Conservation (phyloP, 2,888 invertebrate genomes). For the Cactoblastis cactorum region DNA sequence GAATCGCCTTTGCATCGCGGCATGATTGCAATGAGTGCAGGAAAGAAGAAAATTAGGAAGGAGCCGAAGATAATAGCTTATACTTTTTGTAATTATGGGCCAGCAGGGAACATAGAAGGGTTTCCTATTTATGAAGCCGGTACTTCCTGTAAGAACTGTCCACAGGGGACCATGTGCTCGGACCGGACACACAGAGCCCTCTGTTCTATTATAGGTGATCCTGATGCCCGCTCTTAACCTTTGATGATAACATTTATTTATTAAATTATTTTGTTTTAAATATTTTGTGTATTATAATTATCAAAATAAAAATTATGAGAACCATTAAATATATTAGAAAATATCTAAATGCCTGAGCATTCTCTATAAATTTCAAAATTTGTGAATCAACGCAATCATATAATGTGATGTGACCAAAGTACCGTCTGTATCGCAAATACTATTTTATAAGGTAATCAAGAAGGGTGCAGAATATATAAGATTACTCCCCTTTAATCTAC, state of each 20-base stretch:
- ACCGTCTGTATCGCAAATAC: no score
- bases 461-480: no score
- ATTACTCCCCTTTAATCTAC: no score
- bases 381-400: no score
- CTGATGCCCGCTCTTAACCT: conserved; percentile 31
- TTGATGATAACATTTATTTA: not conserved
- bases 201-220: conserved; percentile 56
- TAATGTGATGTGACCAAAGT: no score
- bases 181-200: conserved; percentile 63
- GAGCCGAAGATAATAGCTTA: conserved; percentile 60
- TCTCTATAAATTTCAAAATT: no score
- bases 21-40: conserved; percentile 23
- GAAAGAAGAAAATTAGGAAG: conserved; percentile 28
- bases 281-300: not conserved
- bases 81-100: conserved; percentile 71
- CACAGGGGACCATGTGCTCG: conserved; percentile 57
- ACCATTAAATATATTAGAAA: no score
- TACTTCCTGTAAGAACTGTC: conserved; percentile 56
- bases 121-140: conserved; percentile 70
- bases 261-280: not conserved
- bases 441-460: no score
- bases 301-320: no score
- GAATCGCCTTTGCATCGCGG: conserved; percentile 61
- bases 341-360: no score
- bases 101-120: conserved; percentile 68